These are phyloP conservation scores for Trachelus stipa DNA, from an alignment of 2,888 invertebrate species.

Conservation along the genomic window DNA sequence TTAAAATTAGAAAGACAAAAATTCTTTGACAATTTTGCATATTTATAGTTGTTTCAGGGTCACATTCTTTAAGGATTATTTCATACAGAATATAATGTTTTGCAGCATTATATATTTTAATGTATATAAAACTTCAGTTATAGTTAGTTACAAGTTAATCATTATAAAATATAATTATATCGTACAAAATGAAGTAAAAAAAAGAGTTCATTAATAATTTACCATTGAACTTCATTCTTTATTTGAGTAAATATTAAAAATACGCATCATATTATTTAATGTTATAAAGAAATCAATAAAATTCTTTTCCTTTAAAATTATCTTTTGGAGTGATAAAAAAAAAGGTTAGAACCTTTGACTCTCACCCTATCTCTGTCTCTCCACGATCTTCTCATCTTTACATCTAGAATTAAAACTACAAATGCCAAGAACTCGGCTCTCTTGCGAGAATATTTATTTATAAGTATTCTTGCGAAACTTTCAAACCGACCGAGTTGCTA, in stretches of 20 bases:
- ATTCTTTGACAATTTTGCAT: not conserved
- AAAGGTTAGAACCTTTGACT: not conserved
- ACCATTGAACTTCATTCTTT: not conserved
- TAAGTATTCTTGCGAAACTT: conserved; percentile 34
- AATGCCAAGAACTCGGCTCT: not conserved
- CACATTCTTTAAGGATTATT: not conserved
- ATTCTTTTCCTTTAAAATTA: not conserved
- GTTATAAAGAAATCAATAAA: not conserved
- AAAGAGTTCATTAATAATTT: not conserved
- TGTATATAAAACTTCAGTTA: not conserved
- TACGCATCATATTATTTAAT: not conserved
- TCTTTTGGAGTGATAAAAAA: not conserved
- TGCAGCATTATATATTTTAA: not conserved
- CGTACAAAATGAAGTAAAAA: not conserved
- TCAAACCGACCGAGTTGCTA: not conserved
- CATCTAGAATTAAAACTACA: not conserved
- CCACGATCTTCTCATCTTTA: conserved; percentile 49
- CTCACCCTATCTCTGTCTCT: conserved; percentile 50
- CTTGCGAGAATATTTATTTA: conserved; percentile 25
- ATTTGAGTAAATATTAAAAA: not conserved
- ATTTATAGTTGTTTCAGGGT: not conserved
- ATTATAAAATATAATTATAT: not conserved
- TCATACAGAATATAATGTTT: not conserved
- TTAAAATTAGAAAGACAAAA: not conserved
- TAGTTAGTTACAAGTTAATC: not conserved